Evolutionary conservation across 2,797 vertebrate genomes (phyloP).

Genomic region (Semotilus atromaculatus): DNA sequence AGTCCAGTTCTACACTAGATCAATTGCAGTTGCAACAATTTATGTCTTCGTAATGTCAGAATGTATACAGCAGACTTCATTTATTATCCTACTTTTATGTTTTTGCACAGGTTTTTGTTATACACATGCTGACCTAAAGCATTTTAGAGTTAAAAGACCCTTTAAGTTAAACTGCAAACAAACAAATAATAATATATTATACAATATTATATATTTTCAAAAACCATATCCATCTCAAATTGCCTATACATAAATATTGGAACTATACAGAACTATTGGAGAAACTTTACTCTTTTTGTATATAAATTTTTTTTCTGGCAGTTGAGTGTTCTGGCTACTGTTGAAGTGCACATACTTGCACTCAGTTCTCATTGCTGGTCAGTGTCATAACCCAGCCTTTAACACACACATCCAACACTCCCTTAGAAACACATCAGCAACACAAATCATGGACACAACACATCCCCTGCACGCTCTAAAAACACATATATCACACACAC

Average conservation of each 20-base stretch:
- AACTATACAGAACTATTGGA: too few relatives aligned
- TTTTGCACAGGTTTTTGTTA: background rate
- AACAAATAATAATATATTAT: background rate
- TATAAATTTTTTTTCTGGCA: background rate
- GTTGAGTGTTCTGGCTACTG: slow-evolving; percentile 6
- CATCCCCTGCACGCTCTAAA: slow-evolving; percentile 4
- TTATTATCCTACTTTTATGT: background rate
- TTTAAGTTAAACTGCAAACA: background rate
- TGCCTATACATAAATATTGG: too few relatives aligned
- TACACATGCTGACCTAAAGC: background rate
- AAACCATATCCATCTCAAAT: background rate
- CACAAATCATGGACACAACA: slow-evolving; percentile 20
- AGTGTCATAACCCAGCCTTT: slow-evolving; percentile 8
- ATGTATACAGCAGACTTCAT: background rate
- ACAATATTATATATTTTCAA: background rate
- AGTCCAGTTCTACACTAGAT: background rate
- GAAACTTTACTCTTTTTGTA: too few relatives aligned
- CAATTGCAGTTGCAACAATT: background rate
- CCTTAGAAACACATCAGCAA: slow-evolving; percentile 6
- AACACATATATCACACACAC: slow-evolving; percentile 3
- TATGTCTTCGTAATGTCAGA: background rate
- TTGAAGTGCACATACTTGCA: background rate
- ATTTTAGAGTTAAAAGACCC: background rate
- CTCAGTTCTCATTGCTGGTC: slow-evolving; percentile 1
- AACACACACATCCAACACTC: background rate